phyloP scores from a whole-genome alignment of 1,140 invertebrate species.

The Penaeus chinensis region DNA sequence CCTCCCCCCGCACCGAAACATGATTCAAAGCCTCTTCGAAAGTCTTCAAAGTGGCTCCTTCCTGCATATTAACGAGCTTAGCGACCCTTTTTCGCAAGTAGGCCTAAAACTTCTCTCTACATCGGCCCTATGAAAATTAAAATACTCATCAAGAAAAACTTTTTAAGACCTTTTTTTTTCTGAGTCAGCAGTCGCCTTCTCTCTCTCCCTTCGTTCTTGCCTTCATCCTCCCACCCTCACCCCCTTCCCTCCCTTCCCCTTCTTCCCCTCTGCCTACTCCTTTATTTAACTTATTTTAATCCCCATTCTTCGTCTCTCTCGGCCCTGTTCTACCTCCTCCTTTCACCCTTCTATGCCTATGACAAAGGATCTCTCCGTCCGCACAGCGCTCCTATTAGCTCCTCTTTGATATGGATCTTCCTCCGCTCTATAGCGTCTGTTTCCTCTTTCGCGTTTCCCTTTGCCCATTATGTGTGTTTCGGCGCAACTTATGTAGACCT shows the following conservation, averaged over 20 bases:
- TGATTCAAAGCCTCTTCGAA: slow-evolving; percentile 39
- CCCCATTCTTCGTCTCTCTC: too few relatives aligned
- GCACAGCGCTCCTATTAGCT: too few relatives aligned
- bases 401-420: background rate
- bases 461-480: background rate
- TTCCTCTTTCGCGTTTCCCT: slow-evolving; percentile 6
- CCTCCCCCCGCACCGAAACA: background rate
- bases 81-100: slow-evolving; percentile 3
- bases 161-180: slow-evolving; percentile 33
- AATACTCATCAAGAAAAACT: slow-evolving; percentile 34
- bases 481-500: too few relatives aligned
- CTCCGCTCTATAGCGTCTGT: background rate
- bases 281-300: background rate
- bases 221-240: background rate
- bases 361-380: too few relatives aligned
- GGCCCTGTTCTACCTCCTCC: too few relatives aligned
- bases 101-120: slow-evolving; percentile 36
- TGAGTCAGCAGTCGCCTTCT: background rate
- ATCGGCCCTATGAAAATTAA: slow-evolving; percentile 38
- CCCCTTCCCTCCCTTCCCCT: background rate
- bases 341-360: too few relatives aligned
- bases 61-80: slow-evolving; percentile 43
- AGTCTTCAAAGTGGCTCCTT: slow-evolving; percentile 39
- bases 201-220: background rate
- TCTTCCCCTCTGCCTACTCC: background rate